Evolutionary conservation across 2,797 vertebrate species (phyloP).

Genomic region (Prionace glauca): DNA sequence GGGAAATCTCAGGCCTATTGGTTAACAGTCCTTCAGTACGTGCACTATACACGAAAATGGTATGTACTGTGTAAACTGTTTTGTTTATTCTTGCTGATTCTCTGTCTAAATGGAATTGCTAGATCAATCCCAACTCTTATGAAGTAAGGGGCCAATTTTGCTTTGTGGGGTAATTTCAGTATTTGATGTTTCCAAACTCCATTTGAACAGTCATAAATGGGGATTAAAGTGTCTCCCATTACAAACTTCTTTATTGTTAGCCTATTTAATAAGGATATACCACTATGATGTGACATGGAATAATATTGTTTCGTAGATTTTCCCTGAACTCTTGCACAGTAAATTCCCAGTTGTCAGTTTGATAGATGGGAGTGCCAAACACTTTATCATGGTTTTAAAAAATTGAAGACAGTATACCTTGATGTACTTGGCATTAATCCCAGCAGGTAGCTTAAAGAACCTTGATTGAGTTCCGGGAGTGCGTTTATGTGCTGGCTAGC

Average conservation of each 20-base stretch:
- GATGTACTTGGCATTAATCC: not conserved
- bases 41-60: conserved; percentile 95
- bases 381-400: not conserved
- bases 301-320: not conserved
- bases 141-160: not conserved
- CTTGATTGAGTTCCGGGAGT: not conserved
- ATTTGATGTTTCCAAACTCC: not conserved
- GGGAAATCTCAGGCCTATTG: conserved; percentile 82
- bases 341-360: not conserved
- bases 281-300: not conserved
- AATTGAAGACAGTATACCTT: not conserved
- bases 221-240: not conserved
- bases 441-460: not conserved
- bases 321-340: not conserved
- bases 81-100: not conserved
- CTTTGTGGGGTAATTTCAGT: not conserved
- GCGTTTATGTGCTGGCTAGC: too few species aligned
- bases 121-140: too few species aligned
- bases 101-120: not conserved
- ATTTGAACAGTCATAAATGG: not conserved
- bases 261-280: not conserved
- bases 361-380: not conserved
- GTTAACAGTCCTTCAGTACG: conserved; percentile 87
- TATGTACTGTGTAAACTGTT: conserved; percentile 46
- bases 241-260: not conserved